Evolutionary conservation across 2,888 invertebrate genomes (phyloP).

Genomic region (Latrodectus elegans): DNA sequence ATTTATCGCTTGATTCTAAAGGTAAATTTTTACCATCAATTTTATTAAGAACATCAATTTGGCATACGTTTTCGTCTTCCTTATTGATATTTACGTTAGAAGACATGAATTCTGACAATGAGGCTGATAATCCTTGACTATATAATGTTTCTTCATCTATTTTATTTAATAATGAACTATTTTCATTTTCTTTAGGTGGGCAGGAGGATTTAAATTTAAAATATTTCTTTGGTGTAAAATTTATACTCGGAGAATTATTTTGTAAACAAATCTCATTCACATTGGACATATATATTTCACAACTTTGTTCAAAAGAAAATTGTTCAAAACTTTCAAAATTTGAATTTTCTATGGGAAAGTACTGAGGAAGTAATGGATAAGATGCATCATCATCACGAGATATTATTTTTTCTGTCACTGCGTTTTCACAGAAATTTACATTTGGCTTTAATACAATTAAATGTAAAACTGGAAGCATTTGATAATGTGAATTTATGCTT

Average conservation of each 20-base stretch:
- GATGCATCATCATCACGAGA: conserved; percentile 14
- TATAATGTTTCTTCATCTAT: conserved; percentile 14
- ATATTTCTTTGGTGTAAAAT: conserved; percentile 49
- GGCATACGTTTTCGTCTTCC: not conserved
- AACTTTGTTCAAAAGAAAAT: conserved; percentile 48
- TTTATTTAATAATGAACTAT: conserved; percentile 14
- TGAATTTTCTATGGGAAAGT: conserved; percentile 45
- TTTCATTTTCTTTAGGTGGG: conserved; percentile 9
- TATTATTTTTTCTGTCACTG: not conserved
- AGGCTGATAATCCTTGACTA: conserved; percentile 17
- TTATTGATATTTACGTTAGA: not conserved
- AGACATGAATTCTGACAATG: not conserved
- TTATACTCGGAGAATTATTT: conserved; percentile 23
- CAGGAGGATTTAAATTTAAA: conserved; percentile 50
- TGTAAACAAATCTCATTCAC: conserved; percentile 3
- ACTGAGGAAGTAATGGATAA: conserved; percentile 57
- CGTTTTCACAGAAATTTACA: conserved; percentile 8
- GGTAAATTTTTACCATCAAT: too few relatives aligned
- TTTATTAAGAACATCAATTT: too few relatives aligned
- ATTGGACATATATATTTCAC: conserved; percentile 57
- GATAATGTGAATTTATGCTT: not conserved
- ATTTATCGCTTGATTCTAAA: too few relatives aligned
- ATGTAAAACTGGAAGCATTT: conserved; percentile 29
- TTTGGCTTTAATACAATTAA: conserved; percentile 46
- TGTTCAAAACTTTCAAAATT: conserved; percentile 41